Conservation (phyloP, 1,140 invertebrate species). For the Aleiodes sp. region DNA sequence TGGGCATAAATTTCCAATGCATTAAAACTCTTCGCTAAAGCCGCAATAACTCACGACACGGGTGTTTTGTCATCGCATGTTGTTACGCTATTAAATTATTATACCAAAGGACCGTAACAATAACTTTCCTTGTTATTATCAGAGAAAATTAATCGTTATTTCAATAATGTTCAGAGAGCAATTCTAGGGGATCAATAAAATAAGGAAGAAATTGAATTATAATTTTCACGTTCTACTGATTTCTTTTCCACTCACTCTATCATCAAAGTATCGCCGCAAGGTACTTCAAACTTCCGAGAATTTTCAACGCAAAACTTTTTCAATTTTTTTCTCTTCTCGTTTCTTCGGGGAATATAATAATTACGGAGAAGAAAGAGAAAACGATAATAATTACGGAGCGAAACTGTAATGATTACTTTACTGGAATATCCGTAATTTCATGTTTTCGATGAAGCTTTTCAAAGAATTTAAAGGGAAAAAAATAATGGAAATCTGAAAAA, state of each 20-base stretch:
- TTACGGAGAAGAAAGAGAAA: not conserved
- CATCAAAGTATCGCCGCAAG: not conserved
- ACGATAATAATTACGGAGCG: too few relatives aligned
- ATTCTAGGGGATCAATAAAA: not conserved
- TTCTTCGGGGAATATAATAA: not conserved
- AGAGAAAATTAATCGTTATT: conserved; percentile 13
- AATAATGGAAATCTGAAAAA: too few relatives aligned
- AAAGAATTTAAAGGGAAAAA: too few relatives aligned
- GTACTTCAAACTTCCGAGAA: not conserved
- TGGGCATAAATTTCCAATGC: not conserved
- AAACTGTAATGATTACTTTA: too few relatives aligned
- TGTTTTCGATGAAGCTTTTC: too few relatives aligned
- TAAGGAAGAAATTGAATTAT: not conserved
- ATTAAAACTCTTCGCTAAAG: not conserved
- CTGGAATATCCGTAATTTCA: too few relatives aligned
- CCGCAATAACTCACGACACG: not conserved
- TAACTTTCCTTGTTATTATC: not conserved
- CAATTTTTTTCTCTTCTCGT: not conserved
- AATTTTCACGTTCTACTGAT: not conserved
- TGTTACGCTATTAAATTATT: conserved; percentile 9
- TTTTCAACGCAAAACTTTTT: not conserved
- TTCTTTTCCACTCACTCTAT: too few relatives aligned
- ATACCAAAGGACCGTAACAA: not conserved
- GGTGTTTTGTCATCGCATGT: conserved; percentile 12
- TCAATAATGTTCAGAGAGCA: too few relatives aligned